Percentiles rank a stretch among this genome's conserved stretches.
phyloP scores from a whole-genome alignment of 2,113 vertebrate genomes.

The Bubo scandiacus region DNA sequence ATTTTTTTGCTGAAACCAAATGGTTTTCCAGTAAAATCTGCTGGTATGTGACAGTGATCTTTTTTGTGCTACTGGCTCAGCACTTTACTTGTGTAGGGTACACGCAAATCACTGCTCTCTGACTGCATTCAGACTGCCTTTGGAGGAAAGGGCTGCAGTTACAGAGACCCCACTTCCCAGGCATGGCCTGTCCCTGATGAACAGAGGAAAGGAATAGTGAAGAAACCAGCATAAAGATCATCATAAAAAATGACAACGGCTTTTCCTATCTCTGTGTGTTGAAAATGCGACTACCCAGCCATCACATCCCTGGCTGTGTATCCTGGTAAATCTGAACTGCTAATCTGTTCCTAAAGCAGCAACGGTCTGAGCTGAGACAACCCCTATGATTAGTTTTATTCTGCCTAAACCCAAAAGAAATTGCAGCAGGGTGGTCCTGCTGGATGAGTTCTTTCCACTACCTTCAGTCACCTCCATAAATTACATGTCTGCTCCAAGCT shows the following conservation, averaged over 20 bases:
- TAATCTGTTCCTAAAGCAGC: not conserved
- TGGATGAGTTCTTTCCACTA: not conserved
- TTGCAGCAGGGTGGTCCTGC: not conserved
- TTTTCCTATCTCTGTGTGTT: not conserved
- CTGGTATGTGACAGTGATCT: not conserved
- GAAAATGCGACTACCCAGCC: not conserved
- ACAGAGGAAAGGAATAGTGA: not conserved
- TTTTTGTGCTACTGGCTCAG: not conserved
- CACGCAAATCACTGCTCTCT: not conserved
- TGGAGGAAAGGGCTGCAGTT: not conserved
- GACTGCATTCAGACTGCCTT: not conserved
- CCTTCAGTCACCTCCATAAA: not conserved
- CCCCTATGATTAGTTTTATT: not conserved
- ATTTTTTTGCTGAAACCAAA: not conserved
- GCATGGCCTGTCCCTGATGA: accelerated
- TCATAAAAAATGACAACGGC: not conserved
- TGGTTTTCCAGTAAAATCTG: not conserved
- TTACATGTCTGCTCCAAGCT: not conserved
- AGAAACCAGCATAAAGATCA: not conserved
- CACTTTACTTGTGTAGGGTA: not conserved
- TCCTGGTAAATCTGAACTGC: not conserved
- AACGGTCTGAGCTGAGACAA: not conserved
- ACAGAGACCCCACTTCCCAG: not conserved
- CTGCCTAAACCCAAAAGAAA: not conserved
- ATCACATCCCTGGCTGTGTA: not conserved